Evolutionary conservation across 2,888 invertebrate species (phyloP).

Genomic region (Diplolepis rosae): DNA sequence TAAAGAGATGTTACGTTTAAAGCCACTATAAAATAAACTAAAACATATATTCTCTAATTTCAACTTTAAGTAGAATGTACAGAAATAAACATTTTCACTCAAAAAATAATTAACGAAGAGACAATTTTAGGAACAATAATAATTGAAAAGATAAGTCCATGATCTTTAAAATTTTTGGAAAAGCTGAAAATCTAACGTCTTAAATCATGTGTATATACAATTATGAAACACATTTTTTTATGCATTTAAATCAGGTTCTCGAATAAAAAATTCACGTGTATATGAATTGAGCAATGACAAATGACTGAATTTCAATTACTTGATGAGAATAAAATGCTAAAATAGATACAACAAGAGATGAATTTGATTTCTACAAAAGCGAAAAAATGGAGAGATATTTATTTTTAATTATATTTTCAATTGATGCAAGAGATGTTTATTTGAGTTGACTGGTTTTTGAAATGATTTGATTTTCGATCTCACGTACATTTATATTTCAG

Average conservation of each 20-base stretch:
- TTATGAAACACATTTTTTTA: conserved; percentile 20
- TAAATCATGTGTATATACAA: not conserved
- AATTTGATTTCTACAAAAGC: conserved; percentile 10
- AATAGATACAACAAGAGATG: conserved; percentile 1
- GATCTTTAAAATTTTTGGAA: conserved; percentile 11
- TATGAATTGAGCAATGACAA: conserved; percentile 1
- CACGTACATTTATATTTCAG: too few relatives aligned
- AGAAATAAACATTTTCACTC: too few relatives aligned
- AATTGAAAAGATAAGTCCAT: conserved; percentile 30
- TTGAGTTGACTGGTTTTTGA: not conserved
- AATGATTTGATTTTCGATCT: too few relatives aligned
- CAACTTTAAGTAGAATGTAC: too few relatives aligned
- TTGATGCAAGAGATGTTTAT: conserved; percentile 13
- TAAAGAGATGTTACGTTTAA: too few relatives aligned
- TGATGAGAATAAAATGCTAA: not conserved
- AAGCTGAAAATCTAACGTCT: too few relatives aligned
- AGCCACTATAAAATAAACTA: too few relatives aligned
- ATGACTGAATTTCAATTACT: conserved; percentile 2
- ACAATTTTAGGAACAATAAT: too few relatives aligned
- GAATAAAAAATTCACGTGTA: not conserved
- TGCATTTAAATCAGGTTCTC: conserved; percentile 4
- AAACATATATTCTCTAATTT: too few relatives aligned
- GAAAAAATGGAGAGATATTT: conserved; percentile 23
- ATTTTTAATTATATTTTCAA: conserved; percentile 18
- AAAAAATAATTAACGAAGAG: too few relatives aligned